Evolutionary conservation across 1,140 invertebrate species (phyloP).

Genomic region (Nasonia longicornis): DNA sequence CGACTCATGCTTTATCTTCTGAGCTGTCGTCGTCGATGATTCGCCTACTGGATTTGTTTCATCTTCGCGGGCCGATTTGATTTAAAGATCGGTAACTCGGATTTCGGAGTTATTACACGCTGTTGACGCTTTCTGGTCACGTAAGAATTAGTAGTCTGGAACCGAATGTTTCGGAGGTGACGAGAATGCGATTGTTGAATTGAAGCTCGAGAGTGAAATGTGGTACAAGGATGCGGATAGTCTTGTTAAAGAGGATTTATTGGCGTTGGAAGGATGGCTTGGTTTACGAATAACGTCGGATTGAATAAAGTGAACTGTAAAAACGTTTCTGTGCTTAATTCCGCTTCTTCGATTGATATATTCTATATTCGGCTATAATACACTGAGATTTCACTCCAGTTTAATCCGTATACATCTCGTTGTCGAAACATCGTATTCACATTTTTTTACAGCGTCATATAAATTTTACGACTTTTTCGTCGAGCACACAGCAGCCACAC

Average conservation of each 20-base stretch:
- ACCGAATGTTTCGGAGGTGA: neutral
- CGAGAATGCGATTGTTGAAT: neutral
- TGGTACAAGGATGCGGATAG: too few relatives aligned
- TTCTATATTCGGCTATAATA: too few relatives aligned
- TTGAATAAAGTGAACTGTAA: too few relatives aligned
- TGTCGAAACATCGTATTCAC: too few relatives aligned
- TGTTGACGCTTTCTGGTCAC: neutral
- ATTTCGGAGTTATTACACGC: neutral
- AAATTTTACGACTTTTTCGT: neutral
- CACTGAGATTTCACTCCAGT: too few relatives aligned
- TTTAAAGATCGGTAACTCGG: neutral
- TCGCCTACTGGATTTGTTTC: neutral
- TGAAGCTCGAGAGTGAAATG: neutral
- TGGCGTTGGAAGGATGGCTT: too few relatives aligned
- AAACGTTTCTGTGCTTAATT: too few relatives aligned
- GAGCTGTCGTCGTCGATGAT: neutral
- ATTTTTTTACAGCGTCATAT: neutral
- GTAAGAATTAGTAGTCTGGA: neutral
- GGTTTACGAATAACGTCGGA: too few relatives aligned
- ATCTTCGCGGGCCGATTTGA: neutral
- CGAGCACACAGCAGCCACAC: too few relatives aligned
- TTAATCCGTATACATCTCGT: too few relatives aligned
- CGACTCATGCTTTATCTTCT: conserved; percentile 34
- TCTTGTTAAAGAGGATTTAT: too few relatives aligned
- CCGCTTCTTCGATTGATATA: too few relatives aligned